Percentiles rank a stretch among this genome's conserved stretches.
These are phyloP conservation scores for Craniophora ligustri DNA, from an alignment of 2,888 invertebrate genomes.

Conservation along the genomic window DNA sequence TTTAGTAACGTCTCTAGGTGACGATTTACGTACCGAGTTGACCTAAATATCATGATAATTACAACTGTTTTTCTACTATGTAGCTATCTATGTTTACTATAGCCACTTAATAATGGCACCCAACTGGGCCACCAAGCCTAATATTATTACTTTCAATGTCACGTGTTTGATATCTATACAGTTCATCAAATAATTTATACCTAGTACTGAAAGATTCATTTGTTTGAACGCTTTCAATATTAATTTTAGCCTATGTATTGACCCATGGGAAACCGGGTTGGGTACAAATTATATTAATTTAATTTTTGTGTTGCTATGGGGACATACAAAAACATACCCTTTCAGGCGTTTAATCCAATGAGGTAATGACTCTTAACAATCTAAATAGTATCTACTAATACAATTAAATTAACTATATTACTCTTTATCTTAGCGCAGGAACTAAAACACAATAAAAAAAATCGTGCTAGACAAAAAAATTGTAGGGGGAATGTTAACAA, in stretches of 20 bases:
- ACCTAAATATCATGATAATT: neutral
- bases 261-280: constrained; percentile 38
- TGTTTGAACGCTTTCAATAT: constrained; percentile 16
- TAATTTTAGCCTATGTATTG: constrained; percentile 7
- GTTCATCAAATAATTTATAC: constrained; percentile 36
- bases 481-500: too few relatives aligned
- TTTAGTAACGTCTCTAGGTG: too few relatives aligned
- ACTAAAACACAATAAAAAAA: too few relatives aligned
- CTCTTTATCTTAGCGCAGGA: too few relatives aligned
- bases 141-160: constrained; percentile 13
- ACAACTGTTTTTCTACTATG: too few relatives aligned
- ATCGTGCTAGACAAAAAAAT: too few relatives aligned
- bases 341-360: too few relatives aligned
- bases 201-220: constrained; percentile 23
- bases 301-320: too few relatives aligned
- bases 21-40: neutral
- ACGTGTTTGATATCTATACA: constrained; percentile 31
- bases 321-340: too few relatives aligned
- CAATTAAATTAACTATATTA: too few relatives aligned
- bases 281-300: constrained; percentile 5
- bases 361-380: too few relatives aligned
- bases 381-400: too few relatives aligned
- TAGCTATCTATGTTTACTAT: neutral
- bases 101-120: neutral
- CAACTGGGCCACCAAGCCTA: constrained; percentile 17